Conservation (phyloP, 1,140 invertebrate genomes). For the Thalassaphorura encarpata region DNA sequence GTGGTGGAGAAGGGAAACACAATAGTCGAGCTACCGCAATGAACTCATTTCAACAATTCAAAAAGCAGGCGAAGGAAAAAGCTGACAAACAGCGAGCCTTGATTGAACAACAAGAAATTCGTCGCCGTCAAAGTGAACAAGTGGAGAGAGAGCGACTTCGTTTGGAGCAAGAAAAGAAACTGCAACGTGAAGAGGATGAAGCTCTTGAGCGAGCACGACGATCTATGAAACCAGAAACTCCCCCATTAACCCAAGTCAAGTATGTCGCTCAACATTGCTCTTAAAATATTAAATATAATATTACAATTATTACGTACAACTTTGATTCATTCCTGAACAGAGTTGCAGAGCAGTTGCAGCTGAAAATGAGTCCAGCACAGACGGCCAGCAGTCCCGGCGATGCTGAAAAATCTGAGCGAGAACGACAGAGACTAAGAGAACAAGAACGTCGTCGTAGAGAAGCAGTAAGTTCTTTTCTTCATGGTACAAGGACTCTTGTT, state of each 20-base stretch:
- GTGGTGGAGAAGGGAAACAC: not conserved
- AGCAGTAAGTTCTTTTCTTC: slow-evolving; percentile 58
- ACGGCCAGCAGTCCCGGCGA: slow-evolving; percentile 43
- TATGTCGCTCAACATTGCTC: too few relatives aligned
- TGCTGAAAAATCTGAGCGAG: slow-evolving; percentile 58
- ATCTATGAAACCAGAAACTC: slow-evolving; percentile 24
- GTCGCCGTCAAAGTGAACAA: slow-evolving; percentile 67
- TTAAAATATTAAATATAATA: too few relatives aligned
- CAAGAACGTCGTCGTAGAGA: slow-evolving; percentile 81
- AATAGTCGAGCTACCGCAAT: slow-evolving; percentile 29
- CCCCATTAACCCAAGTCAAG: not conserved
- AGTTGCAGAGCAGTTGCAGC: slow-evolving; percentile 5
- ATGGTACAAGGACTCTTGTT: not conserved
- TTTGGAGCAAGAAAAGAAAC: slow-evolving; percentile 64
- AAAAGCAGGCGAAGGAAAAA: slow-evolving; percentile 91
- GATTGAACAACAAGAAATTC: slow-evolving; percentile 67
- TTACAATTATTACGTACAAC: too few relatives aligned
- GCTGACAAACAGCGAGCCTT: slow-evolving; percentile 76
- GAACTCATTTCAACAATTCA: slow-evolving; percentile 69
- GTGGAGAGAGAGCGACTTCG: slow-evolving; percentile 67
- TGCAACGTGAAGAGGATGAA: slow-evolving; percentile 69
- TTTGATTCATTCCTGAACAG: slow-evolving; percentile 11
- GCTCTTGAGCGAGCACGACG: slow-evolving; percentile 56
- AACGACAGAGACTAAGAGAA: slow-evolving; percentile 60
- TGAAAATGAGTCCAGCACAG: slow-evolving; percentile 42